These are phyloP conservation scores for Tyto alba DNA, from an alignment of 2,113 vertebrate genomes.

Conservation along the genomic window DNA sequence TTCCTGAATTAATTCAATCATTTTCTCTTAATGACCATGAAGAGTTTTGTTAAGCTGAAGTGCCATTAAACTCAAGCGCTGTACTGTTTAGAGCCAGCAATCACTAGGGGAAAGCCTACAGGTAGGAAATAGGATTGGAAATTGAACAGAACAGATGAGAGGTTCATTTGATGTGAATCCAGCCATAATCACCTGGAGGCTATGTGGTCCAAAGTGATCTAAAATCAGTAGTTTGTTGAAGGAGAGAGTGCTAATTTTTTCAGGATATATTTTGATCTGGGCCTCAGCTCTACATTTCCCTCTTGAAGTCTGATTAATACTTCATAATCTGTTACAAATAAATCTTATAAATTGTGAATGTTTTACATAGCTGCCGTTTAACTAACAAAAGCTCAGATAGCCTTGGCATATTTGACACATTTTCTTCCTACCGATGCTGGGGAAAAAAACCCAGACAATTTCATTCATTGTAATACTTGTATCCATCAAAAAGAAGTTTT, in stretches of 20 bases:
- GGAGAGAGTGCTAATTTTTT: neutral
- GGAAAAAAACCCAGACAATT: neutral
- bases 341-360: neutral
- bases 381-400: neutral
- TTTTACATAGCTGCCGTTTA: neutral
- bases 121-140: constrained; percentile 12
- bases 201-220: neutral
- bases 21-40: constrained; percentile 59
- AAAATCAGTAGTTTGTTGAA: neutral
- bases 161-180: constrained; percentile 43
- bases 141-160: neutral
- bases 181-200: neutral
- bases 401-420: neutral
- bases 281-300: neutral
- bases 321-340: neutral
- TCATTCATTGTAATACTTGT: neutral
- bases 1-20: constrained; percentile 59
- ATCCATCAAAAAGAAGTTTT: neutral
- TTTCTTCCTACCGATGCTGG: neutral
- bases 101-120: neutral
- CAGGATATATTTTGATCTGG: neutral
- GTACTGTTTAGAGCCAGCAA: neutral
- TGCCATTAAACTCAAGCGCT: constrained; percentile 37
- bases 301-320: neutral
- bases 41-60: constrained; percentile 52